These are phyloP conservation scores for Epinephelus fuscoguttatus DNA, from an alignment of 2,113 vertebrate genomes.

Conservation along the genomic window DNA sequence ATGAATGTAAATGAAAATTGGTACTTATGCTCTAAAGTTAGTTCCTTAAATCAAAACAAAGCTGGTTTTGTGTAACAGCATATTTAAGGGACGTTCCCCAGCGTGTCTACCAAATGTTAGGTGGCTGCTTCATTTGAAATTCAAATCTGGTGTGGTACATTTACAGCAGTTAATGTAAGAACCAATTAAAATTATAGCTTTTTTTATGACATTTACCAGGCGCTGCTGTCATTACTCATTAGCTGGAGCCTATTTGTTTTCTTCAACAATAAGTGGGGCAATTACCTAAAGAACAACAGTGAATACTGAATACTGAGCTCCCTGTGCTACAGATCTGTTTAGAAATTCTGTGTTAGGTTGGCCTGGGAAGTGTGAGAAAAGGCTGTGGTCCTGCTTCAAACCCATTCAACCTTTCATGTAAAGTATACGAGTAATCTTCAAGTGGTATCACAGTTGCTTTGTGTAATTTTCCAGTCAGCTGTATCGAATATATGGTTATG, in stretches of 20 bases:
- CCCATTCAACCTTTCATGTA: not conserved
- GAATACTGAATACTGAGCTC: not conserved
- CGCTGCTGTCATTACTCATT: constrained; percentile 24
- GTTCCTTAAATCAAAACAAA: constrained; percentile 4
- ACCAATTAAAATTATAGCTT: constrained; percentile 3
- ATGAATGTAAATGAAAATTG: not conserved
- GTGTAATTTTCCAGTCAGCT: not conserved
- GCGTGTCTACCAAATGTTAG: not conserved
- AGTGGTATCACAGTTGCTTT: too few relatives aligned
- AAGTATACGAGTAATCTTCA: not conserved
- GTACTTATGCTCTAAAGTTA: not conserved
- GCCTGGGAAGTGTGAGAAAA: not conserved
- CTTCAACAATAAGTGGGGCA: not conserved
- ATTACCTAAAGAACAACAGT: constrained; percentile 1
- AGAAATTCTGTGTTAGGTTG: not conserved
- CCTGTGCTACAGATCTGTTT: not conserved
- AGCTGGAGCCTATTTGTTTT: not conserved
- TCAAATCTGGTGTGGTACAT: constrained; percentile 8
- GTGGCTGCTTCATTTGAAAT: constrained; percentile 14
- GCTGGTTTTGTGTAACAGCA: constrained; percentile 10
- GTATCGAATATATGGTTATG: not conserved
- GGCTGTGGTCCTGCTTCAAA: not conserved
- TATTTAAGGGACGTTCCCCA: not conserved
- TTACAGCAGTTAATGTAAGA: constrained; percentile 18
- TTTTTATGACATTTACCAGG: constrained; percentile 29